Evolutionary conservation across 2,797 vertebrate genomes (phyloP).

Genomic region (Neostethus bicornis): DNA sequence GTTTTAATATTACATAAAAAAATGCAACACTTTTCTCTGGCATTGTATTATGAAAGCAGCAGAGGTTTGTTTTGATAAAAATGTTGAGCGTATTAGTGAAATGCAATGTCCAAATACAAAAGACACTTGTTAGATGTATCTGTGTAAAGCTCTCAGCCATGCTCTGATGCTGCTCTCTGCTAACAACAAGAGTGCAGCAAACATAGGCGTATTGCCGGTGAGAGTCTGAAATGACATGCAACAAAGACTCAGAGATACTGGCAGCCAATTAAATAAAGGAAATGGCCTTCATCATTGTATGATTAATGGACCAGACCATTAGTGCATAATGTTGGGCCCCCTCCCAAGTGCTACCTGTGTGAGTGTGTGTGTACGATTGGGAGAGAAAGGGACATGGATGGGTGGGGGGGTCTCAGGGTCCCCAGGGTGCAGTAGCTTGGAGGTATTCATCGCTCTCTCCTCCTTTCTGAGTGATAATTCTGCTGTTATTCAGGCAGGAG

Average conservation of each 20-base stretch:
- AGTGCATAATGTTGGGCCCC: conserved; percentile 59
- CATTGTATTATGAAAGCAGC: conserved; percentile 6
- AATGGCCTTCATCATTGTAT: conserved; percentile 80
- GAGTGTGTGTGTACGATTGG: conserved; percentile 38
- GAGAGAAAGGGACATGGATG: conserved; percentile 42
- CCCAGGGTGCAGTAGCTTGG: conserved; percentile 73
- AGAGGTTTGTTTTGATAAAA: conserved; percentile 15
- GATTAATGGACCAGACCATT: conserved; percentile 80
- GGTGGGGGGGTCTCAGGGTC: conserved; percentile 68
- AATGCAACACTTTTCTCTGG: background rate
- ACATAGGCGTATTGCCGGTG: conserved; percentile 34
- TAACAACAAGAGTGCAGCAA: conserved; percentile 43
- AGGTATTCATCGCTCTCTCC: conserved; percentile 82
- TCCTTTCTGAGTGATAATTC: conserved; percentile 76
- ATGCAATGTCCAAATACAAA: conserved; percentile 49
- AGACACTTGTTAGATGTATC: conserved; percentile 74
- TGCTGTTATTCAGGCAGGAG: conserved; percentile 75
- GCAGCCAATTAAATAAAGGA: conserved; percentile 78
- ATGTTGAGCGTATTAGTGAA: conserved; percentile 23
- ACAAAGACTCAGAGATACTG: conserved; percentile 76
- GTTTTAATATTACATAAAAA: too few species aligned
- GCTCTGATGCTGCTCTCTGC: conserved; percentile 43
- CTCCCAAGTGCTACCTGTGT: conserved; percentile 60
- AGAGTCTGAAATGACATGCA: conserved; percentile 65
- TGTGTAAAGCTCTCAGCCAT: conserved; percentile 50